Evolutionary conservation across 2,797 vertebrate species (phyloP), one percentile per base, ranked within the genome.

Genomic region (Epinephelus coioides): DNA sequence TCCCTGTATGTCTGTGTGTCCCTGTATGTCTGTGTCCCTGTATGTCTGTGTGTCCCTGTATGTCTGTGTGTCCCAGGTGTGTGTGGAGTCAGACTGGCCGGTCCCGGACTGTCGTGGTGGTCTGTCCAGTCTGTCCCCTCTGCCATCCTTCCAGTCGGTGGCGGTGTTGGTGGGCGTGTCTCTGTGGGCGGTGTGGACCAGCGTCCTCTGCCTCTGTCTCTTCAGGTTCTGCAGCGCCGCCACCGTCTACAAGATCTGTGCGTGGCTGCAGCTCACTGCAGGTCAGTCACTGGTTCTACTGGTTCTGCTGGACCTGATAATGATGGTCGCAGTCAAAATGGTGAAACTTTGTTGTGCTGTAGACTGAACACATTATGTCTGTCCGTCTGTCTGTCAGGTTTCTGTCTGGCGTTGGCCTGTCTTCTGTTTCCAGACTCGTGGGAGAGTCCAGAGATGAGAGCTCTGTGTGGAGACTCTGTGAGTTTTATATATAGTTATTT

Each of bases 161-260:
- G 96, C 96, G 0, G 95, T 96, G 23, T 72, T 97, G 76, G 96
- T 97, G 76, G 95, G 96, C 1, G 93, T 95, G 78, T 96, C 96
- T 2, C 91, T 97, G 47, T 93, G 94, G 80, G 91, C 96, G 15
- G 95, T 96, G 47, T 96, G 96, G 95, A 94, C 93, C 90, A 96
- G 95, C 25, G 92, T 96, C 47, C 91, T 95, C 34, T 96, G 95
- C 80, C 90, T 96, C 46, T 92, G 91, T 27, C 94, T 97, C 59
- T 96, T 96, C 88, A 91, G 96, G 73, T 95, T 96, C 93, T 97
- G 96, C 91, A 95, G 95, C 14, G 94, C 95, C 0, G 95, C 96
- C 12, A 96, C 96, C 0, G 95, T 97, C 76, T 97, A 96, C 85
- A 97, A 97, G 88, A 95, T 96, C 84, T 96, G 95, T 0, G 96